phyloP scores from a whole-genome alignment of 1,140 invertebrate species.

The Heliconius eleuchia region DNA sequence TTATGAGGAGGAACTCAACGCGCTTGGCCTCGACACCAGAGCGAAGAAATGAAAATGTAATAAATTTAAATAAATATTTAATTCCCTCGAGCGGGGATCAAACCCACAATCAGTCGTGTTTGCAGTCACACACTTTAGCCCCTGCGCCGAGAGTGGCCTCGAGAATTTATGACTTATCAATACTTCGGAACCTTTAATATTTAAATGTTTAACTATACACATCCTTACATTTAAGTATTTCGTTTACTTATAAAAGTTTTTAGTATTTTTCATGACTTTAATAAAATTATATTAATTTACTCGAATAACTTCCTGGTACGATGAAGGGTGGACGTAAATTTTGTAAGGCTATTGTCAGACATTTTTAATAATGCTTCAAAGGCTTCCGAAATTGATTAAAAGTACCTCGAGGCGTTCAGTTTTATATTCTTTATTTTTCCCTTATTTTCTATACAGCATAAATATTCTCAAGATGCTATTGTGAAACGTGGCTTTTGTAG shows the following conservation, averaged over 20 bases:
- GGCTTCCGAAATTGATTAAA: neutral
- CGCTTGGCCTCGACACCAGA: no score
- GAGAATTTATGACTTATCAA: neutral
- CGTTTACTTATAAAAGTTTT: slow-evolving; percentile 12
- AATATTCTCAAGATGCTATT: neutral
- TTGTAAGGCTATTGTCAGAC: neutral
- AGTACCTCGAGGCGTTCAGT: neutral
- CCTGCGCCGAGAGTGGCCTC: no score
- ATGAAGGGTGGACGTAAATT: neutral
- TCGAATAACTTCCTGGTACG: neutral
- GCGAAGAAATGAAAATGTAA: no score
- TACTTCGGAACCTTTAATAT: neutral
- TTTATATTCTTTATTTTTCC: neutral
- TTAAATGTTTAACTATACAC: neutral
- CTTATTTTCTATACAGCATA: no score
- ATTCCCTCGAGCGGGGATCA: no score
- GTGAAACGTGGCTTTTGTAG: neutral
- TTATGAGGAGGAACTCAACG: no score
- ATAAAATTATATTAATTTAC: slow-evolving; percentile 7
- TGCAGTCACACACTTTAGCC: no score
- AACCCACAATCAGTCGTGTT: no score
- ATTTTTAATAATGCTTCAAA: neutral
- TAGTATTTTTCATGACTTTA: neutral
- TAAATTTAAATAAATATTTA: no score
- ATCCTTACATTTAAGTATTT: neutral